Evolutionary conservation across 2,888 invertebrate genomes (phyloP), one percentile per base, ranked within the genome.

Genomic region (Scaptomyza reducta): DNA sequence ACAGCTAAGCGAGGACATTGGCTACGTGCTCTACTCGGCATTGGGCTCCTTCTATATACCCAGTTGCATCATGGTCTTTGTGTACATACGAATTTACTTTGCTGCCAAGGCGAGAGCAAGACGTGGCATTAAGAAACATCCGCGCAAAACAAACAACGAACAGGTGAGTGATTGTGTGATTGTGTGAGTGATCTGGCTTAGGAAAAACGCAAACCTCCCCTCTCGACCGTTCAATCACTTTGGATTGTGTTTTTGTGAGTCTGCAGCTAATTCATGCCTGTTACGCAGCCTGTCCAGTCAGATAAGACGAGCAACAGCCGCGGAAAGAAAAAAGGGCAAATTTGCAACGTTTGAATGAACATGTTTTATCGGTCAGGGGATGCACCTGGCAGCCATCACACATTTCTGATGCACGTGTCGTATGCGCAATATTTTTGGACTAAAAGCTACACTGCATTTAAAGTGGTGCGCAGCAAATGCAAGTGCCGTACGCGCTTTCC

Each of bases 1-100:
- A 54, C 95, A 97, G 97, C 93, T 98, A 91, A 98, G 98, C 89
- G 97, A 97, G 90, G 98, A 99, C 93, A 95, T 98, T 89, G 98
- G 99, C 75, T 99, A 99, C 93, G 99, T 99, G 90, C 93, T 99
- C 66, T 99, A 99, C 93, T 99, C 99, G 18, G 98, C 99, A 18
- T 94, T 98, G 89, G 99, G 99, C 86, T 99, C 99, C 89, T 99
- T 99, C 94, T 99, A 98, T 94, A 97, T 99, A 92, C 99, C 99
- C 70, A 98, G 98, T 90, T 97, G 98, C 92, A 98, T 99, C 92
- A 99, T 99, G 99, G 98, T 99, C 90, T 98, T 99, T 93, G 99
- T 99, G 72, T 99, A 99, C 93, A 98, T 98, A 92, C 95, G 98
- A 92, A 99, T 99, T 93, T 99, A 98, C 93, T 97, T 95, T 93